A percentile compares a stretch with the other conserved stretches of the same genome.
Evolutionary conservation across 2,797 vertebrate genomes (phyloP).

Genomic region (Amazona ochrocephala): DNA sequence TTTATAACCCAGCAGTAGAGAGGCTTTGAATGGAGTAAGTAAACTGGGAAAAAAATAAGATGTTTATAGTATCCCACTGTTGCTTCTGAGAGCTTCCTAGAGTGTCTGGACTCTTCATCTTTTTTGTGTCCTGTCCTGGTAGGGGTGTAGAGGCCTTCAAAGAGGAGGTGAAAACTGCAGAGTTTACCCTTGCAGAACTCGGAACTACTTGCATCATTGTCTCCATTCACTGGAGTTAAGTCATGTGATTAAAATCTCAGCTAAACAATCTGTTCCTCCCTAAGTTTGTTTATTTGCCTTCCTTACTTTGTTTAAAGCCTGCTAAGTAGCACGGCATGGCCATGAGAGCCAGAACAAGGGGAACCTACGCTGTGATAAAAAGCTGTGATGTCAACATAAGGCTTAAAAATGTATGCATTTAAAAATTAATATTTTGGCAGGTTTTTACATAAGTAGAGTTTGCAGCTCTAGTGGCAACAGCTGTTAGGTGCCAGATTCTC

Average conservation of each 20-base stretch:
- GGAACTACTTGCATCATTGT: background rate
- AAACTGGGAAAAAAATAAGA: background rate
- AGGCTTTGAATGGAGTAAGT: background rate
- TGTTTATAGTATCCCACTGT: background rate
- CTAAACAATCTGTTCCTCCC: background rate
- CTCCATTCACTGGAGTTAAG: background rate
- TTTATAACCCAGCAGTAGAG: background rate
- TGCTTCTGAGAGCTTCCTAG: background rate
- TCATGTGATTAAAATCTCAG: background rate
- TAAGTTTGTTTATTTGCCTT: background rate
- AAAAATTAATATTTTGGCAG: background rate
- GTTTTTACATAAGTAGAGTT: background rate
- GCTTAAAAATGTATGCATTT: background rate
- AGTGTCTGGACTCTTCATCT: background rate
- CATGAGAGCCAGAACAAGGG: background rate
- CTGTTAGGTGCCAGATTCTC: slow-evolving; percentile 8
- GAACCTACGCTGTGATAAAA: background rate
- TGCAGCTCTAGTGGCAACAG: background rate
- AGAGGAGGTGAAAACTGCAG: background rate
- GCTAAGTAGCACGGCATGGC: background rate
- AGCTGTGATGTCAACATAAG: background rate
- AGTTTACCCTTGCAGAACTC: background rate
- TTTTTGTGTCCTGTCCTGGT: background rate
- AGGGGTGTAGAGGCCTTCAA: background rate
- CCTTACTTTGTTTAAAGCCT: slow-evolving; percentile 8